These are phyloP conservation scores for Caenorhabditis inopinata DNA, from an alignment of 1,140 invertebrate genomes.

Conservation along the genomic window DNA sequence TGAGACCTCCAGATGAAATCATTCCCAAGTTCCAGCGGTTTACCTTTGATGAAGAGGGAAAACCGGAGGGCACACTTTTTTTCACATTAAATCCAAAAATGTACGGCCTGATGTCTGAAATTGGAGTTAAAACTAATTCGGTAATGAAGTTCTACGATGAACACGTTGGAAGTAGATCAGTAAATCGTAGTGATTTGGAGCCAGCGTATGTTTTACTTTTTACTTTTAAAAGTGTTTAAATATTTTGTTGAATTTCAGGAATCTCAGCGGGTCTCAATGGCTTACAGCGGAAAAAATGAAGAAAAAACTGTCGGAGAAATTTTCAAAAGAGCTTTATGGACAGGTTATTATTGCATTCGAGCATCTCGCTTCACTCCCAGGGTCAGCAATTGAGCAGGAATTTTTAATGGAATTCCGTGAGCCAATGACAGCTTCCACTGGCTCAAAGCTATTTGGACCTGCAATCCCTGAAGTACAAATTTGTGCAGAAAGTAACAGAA, in stretches of 20 bases:
- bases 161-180: conserved; percentile 1
- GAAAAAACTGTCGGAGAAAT: conserved; percentile 51
- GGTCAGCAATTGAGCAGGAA: conserved; percentile 54
- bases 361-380: conserved; percentile 53
- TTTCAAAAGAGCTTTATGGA: conserved; percentile 56
- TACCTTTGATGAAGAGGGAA: conserved; percentile 58
- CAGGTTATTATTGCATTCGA: conserved; percentile 60
- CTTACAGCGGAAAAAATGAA: conserved; percentile 49
- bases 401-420: conserved; percentile 52
- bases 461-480: conserved; percentile 51
- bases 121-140: conserved; percentile 50
- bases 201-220: neutral
- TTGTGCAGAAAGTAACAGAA: conserved; percentile 47
- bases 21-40: conserved; percentile 55
- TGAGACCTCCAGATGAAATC: conserved; percentile 64
- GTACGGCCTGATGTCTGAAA: conserved; percentile 56
- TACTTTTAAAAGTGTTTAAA: neutral
- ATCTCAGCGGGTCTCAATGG: conserved; percentile 49
- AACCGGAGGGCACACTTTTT: conserved; percentile 57
- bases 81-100: conserved; percentile 61
- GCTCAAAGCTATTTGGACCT: conserved; percentile 52
- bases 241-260: conserved; percentile 6
- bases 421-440: conserved; percentile 34
- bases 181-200: conserved; percentile 14
- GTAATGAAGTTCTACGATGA: conserved; percentile 46